Conservation (phyloP, 2,888 invertebrate species). For the Bibio marci region DNA sequence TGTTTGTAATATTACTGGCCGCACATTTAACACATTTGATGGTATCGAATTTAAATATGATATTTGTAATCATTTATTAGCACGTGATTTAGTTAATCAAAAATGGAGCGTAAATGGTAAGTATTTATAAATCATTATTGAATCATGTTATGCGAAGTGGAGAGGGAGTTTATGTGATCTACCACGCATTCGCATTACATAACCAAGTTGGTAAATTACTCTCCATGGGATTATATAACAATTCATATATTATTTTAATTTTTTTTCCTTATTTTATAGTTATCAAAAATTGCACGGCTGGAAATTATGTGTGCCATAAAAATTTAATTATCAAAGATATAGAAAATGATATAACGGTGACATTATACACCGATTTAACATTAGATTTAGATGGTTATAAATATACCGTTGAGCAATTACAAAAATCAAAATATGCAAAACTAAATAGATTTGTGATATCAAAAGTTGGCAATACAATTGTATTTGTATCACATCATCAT, state of each 20-base stretch:
- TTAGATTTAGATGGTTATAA: slow-evolving; percentile 51
- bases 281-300: slow-evolving; percentile 42
- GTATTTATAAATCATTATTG: slow-evolving; percentile 19
- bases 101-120: slow-evolving; percentile 56
- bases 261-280: slow-evolving; percentile 29
- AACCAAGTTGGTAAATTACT: too few species aligned
- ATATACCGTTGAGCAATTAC: slow-evolving; percentile 23
- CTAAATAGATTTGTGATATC: slow-evolving; percentile 42
- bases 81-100: slow-evolving; percentile 45
- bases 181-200: too few species aligned
- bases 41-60: slow-evolving; percentile 61
- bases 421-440: slow-evolving; percentile 23
- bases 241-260: too few species aligned
- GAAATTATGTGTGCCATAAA: slow-evolving; percentile 36
- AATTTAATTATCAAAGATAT: slow-evolving; percentile 43
- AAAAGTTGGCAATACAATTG: slow-evolving; percentile 47
- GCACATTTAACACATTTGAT: slow-evolving; percentile 66
- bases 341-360: slow-evolving; percentile 32
- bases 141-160: too few species aligned
- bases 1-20: slow-evolving; percentile 45
- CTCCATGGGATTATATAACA: too few species aligned
- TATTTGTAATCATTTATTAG: slow-evolving; percentile 61
- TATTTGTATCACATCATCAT: slow-evolving; percentile 49
- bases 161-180: too few species aligned
- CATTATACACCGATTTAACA: slow-evolving; percentile 38